phyloP scores from a whole-genome alignment of 2,797 vertebrate genomes.

The Sternotherus odoratus region DNA sequence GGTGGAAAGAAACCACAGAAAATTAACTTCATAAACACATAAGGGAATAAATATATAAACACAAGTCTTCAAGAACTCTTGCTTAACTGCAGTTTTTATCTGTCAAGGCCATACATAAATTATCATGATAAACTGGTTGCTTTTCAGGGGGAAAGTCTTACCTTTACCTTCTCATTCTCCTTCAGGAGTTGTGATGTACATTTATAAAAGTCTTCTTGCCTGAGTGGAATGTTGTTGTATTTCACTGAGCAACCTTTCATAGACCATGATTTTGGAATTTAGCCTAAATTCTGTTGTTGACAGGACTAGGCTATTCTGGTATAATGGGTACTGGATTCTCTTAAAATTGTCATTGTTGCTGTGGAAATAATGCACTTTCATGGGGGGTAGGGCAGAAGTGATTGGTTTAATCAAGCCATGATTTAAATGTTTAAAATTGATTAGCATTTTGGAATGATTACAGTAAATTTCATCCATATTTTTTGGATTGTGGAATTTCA shows the following conservation, averaged over 20 bases:
- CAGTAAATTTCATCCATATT: background rate
- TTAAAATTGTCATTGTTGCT: slow-evolving; percentile 53
- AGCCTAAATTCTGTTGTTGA: background rate
- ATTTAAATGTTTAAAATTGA: slow-evolving; percentile 1
- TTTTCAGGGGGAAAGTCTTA: background rate
- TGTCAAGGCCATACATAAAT: background rate
- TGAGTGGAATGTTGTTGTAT: background rate
- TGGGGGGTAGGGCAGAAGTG: slow-evolving; percentile 74
- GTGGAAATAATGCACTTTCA: slow-evolving; percentile 67
- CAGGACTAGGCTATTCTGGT: background rate
- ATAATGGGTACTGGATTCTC: slow-evolving; percentile 38
- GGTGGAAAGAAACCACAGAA: background rate
- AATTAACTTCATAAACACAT: background rate
- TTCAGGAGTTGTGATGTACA: background rate
- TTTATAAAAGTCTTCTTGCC: background rate
- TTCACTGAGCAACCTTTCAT: background rate
- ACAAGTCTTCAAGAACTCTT: background rate
- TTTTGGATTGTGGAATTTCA: background rate
- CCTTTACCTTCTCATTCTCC: background rate
- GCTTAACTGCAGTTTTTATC: background rate
- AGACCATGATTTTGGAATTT: background rate
- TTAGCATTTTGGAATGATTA: background rate
- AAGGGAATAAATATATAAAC: background rate
- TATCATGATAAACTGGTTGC: background rate
- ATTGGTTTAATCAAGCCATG: slow-evolving; percentile 59